Conservation (phyloP, 2,113 vertebrate species). For the Buteo buteo region DNA sequence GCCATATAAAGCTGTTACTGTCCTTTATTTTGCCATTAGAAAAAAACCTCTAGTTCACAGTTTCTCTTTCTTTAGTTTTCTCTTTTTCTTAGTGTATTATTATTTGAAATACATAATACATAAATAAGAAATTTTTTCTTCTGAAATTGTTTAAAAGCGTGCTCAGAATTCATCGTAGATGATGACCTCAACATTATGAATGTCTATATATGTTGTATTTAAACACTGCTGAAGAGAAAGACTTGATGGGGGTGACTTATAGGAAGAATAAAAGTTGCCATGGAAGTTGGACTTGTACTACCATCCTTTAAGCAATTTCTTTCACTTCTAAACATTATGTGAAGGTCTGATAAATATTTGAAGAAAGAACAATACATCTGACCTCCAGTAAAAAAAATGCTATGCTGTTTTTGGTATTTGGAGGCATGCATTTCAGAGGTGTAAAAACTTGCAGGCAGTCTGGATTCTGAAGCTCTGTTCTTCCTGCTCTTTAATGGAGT, state of each 20-base stretch:
- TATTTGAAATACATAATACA: background rate
- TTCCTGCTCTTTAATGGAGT: accelerated
- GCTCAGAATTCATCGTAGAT: background rate
- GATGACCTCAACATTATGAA: background rate
- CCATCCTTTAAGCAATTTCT: background rate
- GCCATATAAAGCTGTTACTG: background rate
- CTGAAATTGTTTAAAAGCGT: background rate
- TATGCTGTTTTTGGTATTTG: background rate
- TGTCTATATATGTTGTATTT: background rate
- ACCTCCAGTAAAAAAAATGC: background rate
- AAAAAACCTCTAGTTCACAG: background rate
- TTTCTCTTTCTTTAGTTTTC: background rate
- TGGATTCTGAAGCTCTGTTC: background rate
- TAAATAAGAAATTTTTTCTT: background rate
- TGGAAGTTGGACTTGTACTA: background rate
- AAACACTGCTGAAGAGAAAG: background rate
- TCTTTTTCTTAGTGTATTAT: background rate
- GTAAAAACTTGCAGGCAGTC: background rate
- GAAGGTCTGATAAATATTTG: background rate
- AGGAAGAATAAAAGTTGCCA: background rate
- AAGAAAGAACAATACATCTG: background rate
- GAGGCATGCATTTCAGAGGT: background rate
- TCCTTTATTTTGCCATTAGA: background rate
- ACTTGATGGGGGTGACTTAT: background rate
- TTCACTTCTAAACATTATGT: background rate